These are phyloP conservation scores for Dolichoris vasculosae DNA, from an alignment of 1,140 invertebrate species.

Conservation along the genomic window DNA sequence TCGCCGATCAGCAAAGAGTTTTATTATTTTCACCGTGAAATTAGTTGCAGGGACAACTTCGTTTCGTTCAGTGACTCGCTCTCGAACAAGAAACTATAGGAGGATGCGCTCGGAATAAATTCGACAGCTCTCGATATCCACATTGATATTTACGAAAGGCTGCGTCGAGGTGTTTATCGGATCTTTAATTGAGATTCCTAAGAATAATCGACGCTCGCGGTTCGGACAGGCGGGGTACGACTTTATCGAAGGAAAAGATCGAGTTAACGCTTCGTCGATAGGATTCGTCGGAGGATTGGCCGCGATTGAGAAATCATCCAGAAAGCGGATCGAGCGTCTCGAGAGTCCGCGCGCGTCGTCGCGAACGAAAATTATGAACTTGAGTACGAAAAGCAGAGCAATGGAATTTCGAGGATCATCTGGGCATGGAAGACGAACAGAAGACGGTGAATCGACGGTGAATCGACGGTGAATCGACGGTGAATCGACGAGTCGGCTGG, in stretches of 20 bases:
- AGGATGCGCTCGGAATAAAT: conserved; percentile 13
- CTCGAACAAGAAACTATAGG: not conserved
- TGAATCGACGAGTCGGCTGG: not conserved
- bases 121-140: not conserved
- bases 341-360: no score
- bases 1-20: not conserved
- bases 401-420: no score
- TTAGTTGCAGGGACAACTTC: not conserved
- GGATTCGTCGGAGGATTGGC: no score
- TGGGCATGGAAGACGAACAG: not conserved
- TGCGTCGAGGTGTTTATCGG: not conserved
- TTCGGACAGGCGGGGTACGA: no score
- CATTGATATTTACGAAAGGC: not conserved
- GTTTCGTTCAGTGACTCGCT: not conserved
- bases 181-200: not conserved
- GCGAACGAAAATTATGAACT: no score
- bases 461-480: not conserved
- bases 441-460: not conserved
- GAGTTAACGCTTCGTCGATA: no score
- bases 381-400: no score
- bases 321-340: no score
- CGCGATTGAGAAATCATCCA: no score
- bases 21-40: conserved; percentile 25
- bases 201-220: not conserved
- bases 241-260: no score